Conservation (phyloP, 2,888 invertebrate genomes). For the Tiliacea citrago region DNA sequence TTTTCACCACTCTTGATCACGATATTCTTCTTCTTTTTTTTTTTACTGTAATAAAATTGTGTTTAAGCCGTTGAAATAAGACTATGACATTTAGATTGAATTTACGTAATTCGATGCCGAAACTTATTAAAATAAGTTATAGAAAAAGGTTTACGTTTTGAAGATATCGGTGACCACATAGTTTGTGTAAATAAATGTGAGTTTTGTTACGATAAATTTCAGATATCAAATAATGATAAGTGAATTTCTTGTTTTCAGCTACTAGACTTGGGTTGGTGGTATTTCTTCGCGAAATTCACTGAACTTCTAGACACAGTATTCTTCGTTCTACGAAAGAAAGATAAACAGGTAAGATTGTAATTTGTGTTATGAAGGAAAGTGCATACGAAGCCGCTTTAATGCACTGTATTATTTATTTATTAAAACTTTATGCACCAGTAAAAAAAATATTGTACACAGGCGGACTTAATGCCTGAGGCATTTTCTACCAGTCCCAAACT, state of each 20-base stretch:
- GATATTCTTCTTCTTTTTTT: too few species aligned
- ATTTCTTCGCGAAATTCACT: conserved; percentile 95
- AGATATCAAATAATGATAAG: not conserved
- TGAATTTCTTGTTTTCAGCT: conserved; percentile 80
- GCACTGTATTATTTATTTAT: too few species aligned
- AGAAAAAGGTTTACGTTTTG: not conserved
- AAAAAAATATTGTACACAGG: too few species aligned
- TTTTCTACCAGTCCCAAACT: too few species aligned
- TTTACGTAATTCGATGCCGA: too few species aligned
- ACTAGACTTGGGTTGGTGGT: conserved; percentile 93
- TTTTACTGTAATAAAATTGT: not conserved
- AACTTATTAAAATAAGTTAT: not conserved
- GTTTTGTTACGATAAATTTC: not conserved
- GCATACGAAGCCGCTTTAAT: not conserved
- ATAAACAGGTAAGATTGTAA: conserved; percentile 85
- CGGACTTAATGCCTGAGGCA: too few species aligned
- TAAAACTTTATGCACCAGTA: too few species aligned
- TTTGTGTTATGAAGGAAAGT: not conserved
- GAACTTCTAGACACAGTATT: conserved; percentile 96
- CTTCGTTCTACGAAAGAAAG: conserved; percentile 95
- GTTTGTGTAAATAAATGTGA: not conserved
- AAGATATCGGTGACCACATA: not conserved
- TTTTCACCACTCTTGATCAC: too few species aligned
- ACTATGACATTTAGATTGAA: too few species aligned
- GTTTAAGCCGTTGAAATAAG: not conserved